Evolutionary conservation across 2,113 vertebrate species (phyloP), one percentile per base, ranked within the genome.

Genomic region (Cinclus mexicanus): DNA sequence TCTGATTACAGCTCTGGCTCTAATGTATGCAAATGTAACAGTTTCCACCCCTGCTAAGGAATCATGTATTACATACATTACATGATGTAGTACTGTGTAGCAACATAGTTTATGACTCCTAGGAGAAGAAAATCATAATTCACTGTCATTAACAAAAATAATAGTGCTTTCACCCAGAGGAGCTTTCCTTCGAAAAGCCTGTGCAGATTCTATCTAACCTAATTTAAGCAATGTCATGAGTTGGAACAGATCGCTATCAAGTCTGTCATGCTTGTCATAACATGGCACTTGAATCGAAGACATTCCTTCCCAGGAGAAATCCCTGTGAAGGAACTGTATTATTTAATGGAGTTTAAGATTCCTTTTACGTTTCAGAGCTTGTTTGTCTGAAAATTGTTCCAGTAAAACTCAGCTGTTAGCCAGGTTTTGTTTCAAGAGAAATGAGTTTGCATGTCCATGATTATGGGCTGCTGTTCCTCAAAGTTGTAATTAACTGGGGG

Each of bases 241-340:
- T 98, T 97, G 97, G 97, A 98, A 97, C 96, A 98, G 97, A 98
- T 98, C 83, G 61, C 92, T 96, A 96, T 98, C 97, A 97, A 96
- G 92, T 96, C 95, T 98, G 97, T 98, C 97, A 97, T 97, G 97
- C 97, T 98, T 98, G 97, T 98, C 98, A 98, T 97, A 98, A 98
- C 97, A 97, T 74, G 90, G 94, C 93, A 96, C 98, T 98, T 97
- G 97, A 98, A 97, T 76, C 88, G 87, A 93, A 98, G 97, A 97
- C 95, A 97, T 96, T 79, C 67, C 77, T 81, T 97, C 98, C 97
- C 98, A 96, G 84, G 98, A 98, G 97, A 97, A 96, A 97, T 87
- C 84, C 93, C 90, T 93, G 91, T 90, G 94, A 97, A 97, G 85
- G 49, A 97, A 96, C 82, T 95, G 76, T 92, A 90, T 97, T 97